Conservation (phyloP, 2,888 invertebrate genomes). For the Cephus runcator region DNA sequence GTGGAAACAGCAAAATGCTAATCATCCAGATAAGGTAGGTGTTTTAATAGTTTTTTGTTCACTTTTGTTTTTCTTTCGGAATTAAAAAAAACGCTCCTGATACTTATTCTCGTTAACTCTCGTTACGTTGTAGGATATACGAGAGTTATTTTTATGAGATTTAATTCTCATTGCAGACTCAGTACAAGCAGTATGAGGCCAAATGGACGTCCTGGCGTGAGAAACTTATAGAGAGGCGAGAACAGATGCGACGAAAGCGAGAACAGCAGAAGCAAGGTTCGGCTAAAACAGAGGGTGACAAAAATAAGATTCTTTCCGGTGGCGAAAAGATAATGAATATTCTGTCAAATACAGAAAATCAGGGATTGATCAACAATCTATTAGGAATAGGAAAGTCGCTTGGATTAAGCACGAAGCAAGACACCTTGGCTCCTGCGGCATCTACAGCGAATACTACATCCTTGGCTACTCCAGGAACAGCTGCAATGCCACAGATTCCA, state of each 20-base stretch:
- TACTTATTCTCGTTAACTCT: not conserved
- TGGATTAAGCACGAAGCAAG: conserved; percentile 56
- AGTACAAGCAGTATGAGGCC: conserved; percentile 86
- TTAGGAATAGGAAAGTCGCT: conserved; percentile 62
- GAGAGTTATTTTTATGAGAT: not conserved
- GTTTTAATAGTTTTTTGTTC: conserved; percentile 1
- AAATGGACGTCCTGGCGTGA: conserved; percentile 88
- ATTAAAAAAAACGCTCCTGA: not conserved
- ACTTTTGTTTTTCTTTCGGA: not conserved
- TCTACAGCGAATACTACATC: conserved; percentile 6
- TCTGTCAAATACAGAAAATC: conserved; percentile 59
- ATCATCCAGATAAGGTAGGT: conserved; percentile 87
- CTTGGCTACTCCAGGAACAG: conserved; percentile 3
- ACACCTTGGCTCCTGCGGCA: conserved; percentile 24
- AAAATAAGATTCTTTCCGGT: conserved; percentile 55
- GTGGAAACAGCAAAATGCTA: conserved; percentile 91
- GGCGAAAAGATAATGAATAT: conserved; percentile 61
- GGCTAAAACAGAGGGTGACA: conserved; percentile 52
- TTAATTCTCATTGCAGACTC: conserved; percentile 61
- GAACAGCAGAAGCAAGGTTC: conserved; percentile 60
- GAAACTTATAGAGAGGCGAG: conserved; percentile 81
- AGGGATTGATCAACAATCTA: conserved; percentile 60
- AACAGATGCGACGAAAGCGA: conserved; percentile 81
- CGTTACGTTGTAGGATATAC: not conserved
- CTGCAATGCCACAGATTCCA: conserved; percentile 19